phyloP scores from a whole-genome alignment of 2,797 vertebrate genomes.

The Micrastur ruficollis region DNA sequence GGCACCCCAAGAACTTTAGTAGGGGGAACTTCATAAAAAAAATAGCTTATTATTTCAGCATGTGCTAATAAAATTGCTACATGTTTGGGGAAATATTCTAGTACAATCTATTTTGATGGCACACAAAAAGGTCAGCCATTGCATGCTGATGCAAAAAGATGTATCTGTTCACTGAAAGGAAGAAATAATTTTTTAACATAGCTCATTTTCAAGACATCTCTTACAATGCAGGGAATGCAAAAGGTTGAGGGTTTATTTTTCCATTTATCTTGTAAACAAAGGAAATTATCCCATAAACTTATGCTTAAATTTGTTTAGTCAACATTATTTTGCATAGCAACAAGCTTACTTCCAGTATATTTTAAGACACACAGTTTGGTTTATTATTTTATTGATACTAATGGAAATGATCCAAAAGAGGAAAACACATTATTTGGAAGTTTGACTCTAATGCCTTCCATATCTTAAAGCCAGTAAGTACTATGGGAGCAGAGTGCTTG shows the following conservation, averaged over 20 bases:
- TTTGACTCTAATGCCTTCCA: background rate
- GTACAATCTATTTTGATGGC: background rate
- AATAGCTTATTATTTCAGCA: background rate
- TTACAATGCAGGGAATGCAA: background rate
- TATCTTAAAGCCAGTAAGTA: background rate
- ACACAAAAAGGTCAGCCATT: background rate
- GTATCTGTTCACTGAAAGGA: background rate
- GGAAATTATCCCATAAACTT: background rate
- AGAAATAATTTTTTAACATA: background rate
- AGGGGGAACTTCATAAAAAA: background rate
- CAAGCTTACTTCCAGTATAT: background rate
- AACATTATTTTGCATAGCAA: slow-evolving; percentile 21
- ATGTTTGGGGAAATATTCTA: background rate
- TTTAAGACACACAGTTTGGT: background rate
- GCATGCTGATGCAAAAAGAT: background rate
- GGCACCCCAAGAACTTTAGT: slow-evolving; percentile 35
- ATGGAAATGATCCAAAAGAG: background rate
- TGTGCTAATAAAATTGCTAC: background rate
- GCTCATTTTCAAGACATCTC: background rate
- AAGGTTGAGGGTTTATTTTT: background rate
- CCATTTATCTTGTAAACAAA: slow-evolving; percentile 6
- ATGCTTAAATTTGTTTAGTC: background rate
- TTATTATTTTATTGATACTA: slow-evolving; percentile 14
- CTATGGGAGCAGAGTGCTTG: background rate
- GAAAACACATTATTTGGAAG: background rate